phyloP scores from a whole-genome alignment of 30 jellyfish, hydroid and myxozoan genomes.

The Pelagia noctiluca region DNA sequence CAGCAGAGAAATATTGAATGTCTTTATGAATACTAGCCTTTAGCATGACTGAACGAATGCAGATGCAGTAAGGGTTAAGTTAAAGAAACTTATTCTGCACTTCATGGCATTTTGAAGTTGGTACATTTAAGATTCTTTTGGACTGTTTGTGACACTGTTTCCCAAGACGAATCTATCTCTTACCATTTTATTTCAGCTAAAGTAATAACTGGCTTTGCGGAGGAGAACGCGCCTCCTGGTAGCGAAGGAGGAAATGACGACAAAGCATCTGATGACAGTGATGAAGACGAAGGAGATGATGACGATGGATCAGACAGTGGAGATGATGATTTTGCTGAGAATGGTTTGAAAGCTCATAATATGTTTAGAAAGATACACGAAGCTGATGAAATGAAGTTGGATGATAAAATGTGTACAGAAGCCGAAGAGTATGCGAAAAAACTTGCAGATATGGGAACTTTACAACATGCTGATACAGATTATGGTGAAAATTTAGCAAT shows the following conservation, averaged over 20 bases:
- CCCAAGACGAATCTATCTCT: too few relatives aligned
- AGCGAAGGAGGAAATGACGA: not conserved
- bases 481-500: slow-evolving; percentile 37
- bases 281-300: not conserved
- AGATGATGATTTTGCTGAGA: not conserved
- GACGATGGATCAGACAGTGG: not conserved
- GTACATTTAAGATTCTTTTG: too few relatives aligned
- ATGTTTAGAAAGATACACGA: slow-evolving; percentile 29
- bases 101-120: too few relatives aligned
- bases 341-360: slow-evolving; percentile 36
- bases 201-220: slow-evolving; percentile 5
- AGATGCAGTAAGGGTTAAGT: too few relatives aligned
- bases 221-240: not conserved
- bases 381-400: slow-evolving; percentile 14
- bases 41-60: too few relatives aligned
- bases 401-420: slow-evolving; percentile 16
- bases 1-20: too few relatives aligned
- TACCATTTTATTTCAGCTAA: not conserved
- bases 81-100: too few relatives aligned
- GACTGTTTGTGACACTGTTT: too few relatives aligned
- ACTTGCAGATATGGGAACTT: slow-evolving; percentile 16
- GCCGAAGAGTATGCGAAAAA: slow-evolving; percentile 41
- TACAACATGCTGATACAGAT: slow-evolving; percentile 11
- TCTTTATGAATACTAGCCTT: too few relatives aligned
- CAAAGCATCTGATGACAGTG: not conserved